These are phyloP conservation scores for Hirudo medicinalis DNA, from an alignment of 1,140 invertebrate species.

Conservation along the genomic window DNA sequence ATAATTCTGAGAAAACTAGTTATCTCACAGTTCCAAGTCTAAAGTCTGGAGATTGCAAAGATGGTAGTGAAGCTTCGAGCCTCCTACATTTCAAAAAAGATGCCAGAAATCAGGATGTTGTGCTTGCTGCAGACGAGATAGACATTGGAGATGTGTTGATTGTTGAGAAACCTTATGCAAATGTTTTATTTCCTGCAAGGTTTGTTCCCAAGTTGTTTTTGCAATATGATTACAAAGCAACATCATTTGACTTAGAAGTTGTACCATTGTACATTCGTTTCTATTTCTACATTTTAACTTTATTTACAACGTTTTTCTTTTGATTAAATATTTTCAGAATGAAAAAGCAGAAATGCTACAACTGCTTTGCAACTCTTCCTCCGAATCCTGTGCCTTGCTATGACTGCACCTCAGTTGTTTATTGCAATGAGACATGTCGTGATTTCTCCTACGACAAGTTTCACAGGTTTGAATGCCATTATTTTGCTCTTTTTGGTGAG, in stretches of 20 bases:
- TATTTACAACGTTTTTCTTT: too few species aligned
- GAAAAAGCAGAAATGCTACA: conserved; percentile 62
- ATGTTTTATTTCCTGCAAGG: conserved; percentile 48
- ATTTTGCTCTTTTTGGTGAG: conserved; percentile 53
- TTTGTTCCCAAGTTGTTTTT: not conserved
- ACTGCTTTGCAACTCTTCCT: conserved; percentile 57
- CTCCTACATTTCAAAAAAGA: not conserved
- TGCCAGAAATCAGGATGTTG: conserved; percentile 22
- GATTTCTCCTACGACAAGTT: conserved; percentile 53
- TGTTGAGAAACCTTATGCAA: conserved; percentile 59
- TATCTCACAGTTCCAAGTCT: too few species aligned
- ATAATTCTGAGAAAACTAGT: too few species aligned
- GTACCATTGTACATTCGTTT: too few species aligned
- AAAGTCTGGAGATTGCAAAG: too few species aligned
- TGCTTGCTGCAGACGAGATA: conserved; percentile 59
- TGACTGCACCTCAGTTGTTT: conserved; percentile 50
- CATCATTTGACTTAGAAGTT: too few species aligned
- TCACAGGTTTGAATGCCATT: conserved; percentile 66
- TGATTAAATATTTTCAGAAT: conserved; percentile 43
- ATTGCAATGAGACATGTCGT: conserved; percentile 61
- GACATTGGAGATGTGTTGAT: conserved; percentile 61
- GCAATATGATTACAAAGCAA: too few species aligned
- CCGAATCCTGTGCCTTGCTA: conserved; percentile 56
- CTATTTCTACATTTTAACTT: too few species aligned
- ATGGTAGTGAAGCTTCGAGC: not conserved